Percentiles rank a stretch among this genome's conserved stretches.
These are phyloP conservation scores for Amniataba percoides DNA, from an alignment of 2,797 vertebrate genomes.

Conservation along the genomic window DNA sequence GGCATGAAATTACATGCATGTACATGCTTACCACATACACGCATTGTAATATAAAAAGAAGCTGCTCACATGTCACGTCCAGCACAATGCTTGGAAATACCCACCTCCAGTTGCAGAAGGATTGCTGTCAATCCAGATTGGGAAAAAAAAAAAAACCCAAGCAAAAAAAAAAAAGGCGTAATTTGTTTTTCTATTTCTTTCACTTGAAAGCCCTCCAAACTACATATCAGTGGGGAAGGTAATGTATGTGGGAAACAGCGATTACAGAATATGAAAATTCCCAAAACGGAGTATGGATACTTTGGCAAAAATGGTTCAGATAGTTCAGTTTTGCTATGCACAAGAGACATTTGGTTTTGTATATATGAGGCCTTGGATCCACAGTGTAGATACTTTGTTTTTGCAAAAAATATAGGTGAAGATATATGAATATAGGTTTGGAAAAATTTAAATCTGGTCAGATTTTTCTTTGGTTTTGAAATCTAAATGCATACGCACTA, in stretches of 20 bases:
- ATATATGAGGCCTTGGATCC: background rate
- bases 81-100: conserved; percentile 4
- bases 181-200: conserved; percentile 11
- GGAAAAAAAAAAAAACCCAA: background rate
- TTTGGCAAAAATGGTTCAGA: background rate
- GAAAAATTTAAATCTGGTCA: background rate
- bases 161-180: background rate
- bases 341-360: background rate
- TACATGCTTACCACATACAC: background rate
- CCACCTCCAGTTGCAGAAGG: background rate
- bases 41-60: conserved; percentile 32
- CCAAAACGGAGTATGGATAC: background rate
- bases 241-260: background rate
- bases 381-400: background rate
- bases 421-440: background rate
- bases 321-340: background rate
- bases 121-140: background rate
- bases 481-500: background rate
- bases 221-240: background rate
- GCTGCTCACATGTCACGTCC: conserved; percentile 7
- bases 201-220: conserved; percentile 12
- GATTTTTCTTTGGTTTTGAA: background rate
- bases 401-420: background rate
- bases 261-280: background rate
- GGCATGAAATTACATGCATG: conserved; percentile 42